Base-by-base conservation (phyloP, 2,797 vertebrate genomes). In the Ctenochaetus hawaiiensis region DNA sequence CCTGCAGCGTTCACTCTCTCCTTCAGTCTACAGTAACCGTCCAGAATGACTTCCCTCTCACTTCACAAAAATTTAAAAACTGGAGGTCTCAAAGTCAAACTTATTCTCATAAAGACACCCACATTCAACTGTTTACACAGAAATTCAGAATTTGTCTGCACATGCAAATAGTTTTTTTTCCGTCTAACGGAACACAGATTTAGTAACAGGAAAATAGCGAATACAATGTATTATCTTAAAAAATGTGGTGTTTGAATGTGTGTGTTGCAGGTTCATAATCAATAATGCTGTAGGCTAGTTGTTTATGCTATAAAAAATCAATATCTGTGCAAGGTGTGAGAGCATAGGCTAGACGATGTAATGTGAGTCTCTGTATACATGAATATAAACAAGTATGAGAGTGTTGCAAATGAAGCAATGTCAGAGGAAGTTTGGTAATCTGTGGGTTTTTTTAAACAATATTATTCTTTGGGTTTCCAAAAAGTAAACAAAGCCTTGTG, bases 271-370 rank as follows among this genome's bases (percentile, higher is more conserved):
- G 58, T 67, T 73, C 53, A 76, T 68, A 91, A 93, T 94, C 90
- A 70, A 92, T 92, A 87, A 49, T 11, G 58, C 65, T 83, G 76
- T 82, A 70, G 74, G 85, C 80, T 83, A 87, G 82, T 88, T 90
- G 81, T 92, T 87, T 77, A 80, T 60, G 43, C 67, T 80, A 81
- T 82, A 80, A 47, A 85, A 93, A 92, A 91, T 94, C 91, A 83
- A 93, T 94, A 70, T 6, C 39, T 54, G 56, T 67, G 34, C 30
- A 20, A 61, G 81, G 65, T 76, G 60, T 48, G 49, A 82, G 43
- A 45, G 69, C 18, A 34, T 51, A 45, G 49, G 18, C 47, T 48
- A 49, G 57, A 41, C 57, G 67, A 62, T 26, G 56, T 54, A 58
- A 77, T 65, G 70, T 17, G 22, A 64, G 43, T 17, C 6, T 26